Evolutionary conservation across 2,113 vertebrate genomes (phyloP).

Genomic region (Rhynchomys soricoides): DNA sequence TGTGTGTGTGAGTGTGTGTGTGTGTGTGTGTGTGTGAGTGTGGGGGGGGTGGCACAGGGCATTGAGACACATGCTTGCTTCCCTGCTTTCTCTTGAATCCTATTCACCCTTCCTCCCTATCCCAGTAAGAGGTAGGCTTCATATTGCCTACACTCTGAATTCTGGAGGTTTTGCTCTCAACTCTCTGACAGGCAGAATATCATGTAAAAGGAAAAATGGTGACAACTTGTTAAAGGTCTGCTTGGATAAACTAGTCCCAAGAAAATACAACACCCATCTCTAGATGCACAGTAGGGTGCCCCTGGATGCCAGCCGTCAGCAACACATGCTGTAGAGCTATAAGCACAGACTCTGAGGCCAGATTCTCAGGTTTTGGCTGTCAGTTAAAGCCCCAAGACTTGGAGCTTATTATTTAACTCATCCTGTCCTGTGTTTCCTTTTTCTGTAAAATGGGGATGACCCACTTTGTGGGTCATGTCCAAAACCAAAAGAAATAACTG

Average conservation of each 20-base stretch:
- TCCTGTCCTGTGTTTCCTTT: not conserved
- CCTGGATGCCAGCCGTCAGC: not conserved
- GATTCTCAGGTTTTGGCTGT: not conserved
- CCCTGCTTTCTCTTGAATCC: not conserved
- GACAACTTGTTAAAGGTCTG: not conserved
- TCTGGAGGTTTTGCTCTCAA: slow-evolving; percentile 25
- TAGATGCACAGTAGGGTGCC: not conserved
- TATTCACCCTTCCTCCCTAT: not conserved
- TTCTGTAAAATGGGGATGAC: not conserved
- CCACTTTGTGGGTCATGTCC: not conserved
- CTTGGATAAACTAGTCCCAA: not conserved
- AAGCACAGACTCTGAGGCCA: not conserved
- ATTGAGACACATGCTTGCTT: not conserved
- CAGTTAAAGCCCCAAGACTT: not conserved
- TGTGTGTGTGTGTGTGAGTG: not conserved
- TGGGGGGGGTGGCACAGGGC: not conserved
- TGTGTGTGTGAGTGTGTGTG: not conserved
- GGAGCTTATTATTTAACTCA: not conserved
- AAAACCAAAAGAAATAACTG: not conserved
- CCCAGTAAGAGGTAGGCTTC: not conserved
- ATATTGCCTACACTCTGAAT: not conserved
- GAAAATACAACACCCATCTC: not conserved
- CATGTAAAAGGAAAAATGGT: not conserved
- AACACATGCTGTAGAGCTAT: not conserved
- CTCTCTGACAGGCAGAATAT: not conserved